These are phyloP conservation scores for Coreoperca whiteheadi DNA, from an alignment of 2,113 vertebrate genomes.

Conservation along the genomic window DNA sequence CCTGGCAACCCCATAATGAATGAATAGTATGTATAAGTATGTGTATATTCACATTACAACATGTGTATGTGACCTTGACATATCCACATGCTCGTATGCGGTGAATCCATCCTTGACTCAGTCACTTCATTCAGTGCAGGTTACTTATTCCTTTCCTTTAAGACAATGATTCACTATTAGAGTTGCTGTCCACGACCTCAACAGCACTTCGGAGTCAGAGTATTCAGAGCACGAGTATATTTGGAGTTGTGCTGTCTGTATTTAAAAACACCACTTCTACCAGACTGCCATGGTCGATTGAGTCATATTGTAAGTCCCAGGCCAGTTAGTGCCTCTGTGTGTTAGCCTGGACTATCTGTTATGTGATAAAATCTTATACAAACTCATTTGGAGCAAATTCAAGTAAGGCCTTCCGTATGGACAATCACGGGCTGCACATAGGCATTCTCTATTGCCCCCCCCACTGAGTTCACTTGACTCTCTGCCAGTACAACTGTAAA, in stretches of 20 bases:
- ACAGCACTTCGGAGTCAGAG: not conserved
- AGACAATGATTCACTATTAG: not conserved
- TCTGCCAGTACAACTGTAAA: conserved; percentile 58
- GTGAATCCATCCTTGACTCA: conserved; percentile 9
- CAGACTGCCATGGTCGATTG: conserved; percentile 20
- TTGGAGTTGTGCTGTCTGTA: not conserved
- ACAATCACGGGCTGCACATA: conserved; percentile 28
- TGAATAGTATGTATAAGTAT: conserved; percentile 32
- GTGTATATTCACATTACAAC: conserved; percentile 19
- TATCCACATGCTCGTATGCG: not conserved
- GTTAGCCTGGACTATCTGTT: conserved; percentile 25
- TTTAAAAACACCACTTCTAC: conserved; percentile 19
- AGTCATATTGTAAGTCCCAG: conserved; percentile 32
- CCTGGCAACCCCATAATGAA: conserved; percentile 58
- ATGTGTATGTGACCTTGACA: conserved; percentile 43
- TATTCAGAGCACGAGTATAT: not conserved
- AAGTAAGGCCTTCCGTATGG: conserved; percentile 18
- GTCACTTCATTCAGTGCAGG: conserved; percentile 5
- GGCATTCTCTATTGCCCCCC: not conserved
- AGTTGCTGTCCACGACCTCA: not conserved
- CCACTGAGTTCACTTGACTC: conserved; percentile 82
- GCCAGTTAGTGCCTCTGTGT: conserved; percentile 33
- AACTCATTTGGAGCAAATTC: conserved; percentile 51
- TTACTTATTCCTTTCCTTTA: conserved; percentile 6
- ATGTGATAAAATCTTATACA: conserved; percentile 55